Evolutionary conservation across 1,140 invertebrate species (phyloP).

Genomic region (Lanistes nyassanus): DNA sequence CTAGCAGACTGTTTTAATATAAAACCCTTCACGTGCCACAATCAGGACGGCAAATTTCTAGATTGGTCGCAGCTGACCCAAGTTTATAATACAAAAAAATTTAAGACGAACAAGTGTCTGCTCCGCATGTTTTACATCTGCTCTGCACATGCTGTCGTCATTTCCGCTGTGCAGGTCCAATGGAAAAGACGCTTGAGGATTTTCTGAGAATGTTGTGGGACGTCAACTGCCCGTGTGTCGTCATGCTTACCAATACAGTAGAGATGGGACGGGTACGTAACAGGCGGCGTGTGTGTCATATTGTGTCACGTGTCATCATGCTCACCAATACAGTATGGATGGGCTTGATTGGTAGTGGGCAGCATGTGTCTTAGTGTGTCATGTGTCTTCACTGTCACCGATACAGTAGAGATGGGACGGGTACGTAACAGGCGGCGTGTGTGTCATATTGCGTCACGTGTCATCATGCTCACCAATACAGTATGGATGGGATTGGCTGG

Average conservation of each 20-base stretch:
- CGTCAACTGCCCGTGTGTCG: background rate
- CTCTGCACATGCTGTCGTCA: background rate
- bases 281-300: too few species aligned
- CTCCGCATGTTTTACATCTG: too few species aligned
- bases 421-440: background rate
- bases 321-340: too few species aligned
- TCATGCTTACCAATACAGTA: slow-evolving; percentile 16
- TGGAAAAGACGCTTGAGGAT: slow-evolving; percentile 4
- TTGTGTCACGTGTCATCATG: slow-evolving; percentile 5
- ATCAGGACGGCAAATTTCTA: too few species aligned
- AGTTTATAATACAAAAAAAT: background rate
- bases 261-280: slow-evolving; percentile 1
- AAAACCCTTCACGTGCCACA: too few species aligned
- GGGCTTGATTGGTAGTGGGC: too few species aligned
- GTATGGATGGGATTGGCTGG: too few species aligned
- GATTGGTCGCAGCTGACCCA: too few species aligned
- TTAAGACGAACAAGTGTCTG: background rate
- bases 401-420: slow-evolving; percentile 2
- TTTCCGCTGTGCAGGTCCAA: background rate
- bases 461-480: slow-evolving; percentile 18
- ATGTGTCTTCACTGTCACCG: too few species aligned
- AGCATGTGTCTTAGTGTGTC: too few species aligned
- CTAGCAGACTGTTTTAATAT: too few species aligned
- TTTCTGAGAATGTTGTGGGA: slow-evolving; percentile 23
- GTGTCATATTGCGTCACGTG: too few species aligned